Conservation (phyloP, 2,888 invertebrate species). For the Ligdia adustata region DNA sequence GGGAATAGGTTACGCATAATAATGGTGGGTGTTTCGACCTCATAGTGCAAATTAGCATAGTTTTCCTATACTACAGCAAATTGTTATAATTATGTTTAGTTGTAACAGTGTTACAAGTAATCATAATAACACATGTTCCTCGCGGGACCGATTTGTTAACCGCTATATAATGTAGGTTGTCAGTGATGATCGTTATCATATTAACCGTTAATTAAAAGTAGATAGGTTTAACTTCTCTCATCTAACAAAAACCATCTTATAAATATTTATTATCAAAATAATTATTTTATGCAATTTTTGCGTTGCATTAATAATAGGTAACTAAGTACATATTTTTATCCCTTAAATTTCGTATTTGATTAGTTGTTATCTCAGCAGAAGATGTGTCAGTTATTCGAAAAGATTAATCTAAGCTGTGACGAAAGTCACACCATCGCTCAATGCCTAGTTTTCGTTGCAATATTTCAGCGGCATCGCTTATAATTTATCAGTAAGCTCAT, state of each 20-base stretch:
- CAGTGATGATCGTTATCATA: too few species aligned
- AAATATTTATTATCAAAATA: too few species aligned
- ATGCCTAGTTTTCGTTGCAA: constrained; percentile 19
- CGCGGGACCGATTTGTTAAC: background rate
- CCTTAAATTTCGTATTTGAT: too few species aligned
- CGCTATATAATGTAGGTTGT: background rate
- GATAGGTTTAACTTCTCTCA: too few species aligned
- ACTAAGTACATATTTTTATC: too few species aligned
- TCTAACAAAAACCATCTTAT: too few species aligned
- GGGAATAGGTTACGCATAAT: constrained; percentile 36
- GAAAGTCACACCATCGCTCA: constrained; percentile 10
- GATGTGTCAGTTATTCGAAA: too few species aligned
- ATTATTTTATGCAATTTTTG: too few species aligned
- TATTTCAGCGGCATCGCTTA: constrained; percentile 35
- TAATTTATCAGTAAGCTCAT: constrained; percentile 39
- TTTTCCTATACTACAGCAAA: constrained; percentile 3
- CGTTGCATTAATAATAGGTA: too few species aligned
- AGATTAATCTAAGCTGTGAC: constrained; percentile 11
- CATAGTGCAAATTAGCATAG: constrained; percentile 7
- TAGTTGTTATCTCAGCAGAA: too few species aligned
- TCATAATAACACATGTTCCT: constrained; percentile 1
- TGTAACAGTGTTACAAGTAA: background rate
- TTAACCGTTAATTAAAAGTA: too few species aligned
- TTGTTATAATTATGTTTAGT: background rate
- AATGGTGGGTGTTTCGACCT: constrained; percentile 20